Evolutionary conservation across 1,140 invertebrate genomes (phyloP).

Genomic region (Leptopilina clavipes): DNA sequence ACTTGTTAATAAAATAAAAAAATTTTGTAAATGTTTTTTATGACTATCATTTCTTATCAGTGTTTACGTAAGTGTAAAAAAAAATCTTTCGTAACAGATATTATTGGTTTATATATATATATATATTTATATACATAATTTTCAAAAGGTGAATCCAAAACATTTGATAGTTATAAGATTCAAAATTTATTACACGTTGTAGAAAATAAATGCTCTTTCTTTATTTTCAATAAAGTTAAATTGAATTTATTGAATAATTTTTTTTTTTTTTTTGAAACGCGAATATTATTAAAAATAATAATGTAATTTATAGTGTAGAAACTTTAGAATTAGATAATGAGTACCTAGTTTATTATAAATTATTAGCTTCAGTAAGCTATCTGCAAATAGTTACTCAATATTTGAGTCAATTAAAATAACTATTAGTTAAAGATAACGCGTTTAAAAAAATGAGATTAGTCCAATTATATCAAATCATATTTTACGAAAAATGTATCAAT

Average conservation of each 20-base stretch:
- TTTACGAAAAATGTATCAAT: neutral
- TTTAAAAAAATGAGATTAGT: constrained; percentile 7
- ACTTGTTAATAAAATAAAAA: neutral
- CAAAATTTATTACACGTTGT: neutral
- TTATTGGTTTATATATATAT: neutral
- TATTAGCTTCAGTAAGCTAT: constrained; percentile 2
- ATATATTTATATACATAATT: neutral
- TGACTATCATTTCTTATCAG: neutral
- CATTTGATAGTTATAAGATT: neutral
- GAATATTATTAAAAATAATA: no score
- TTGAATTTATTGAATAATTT: neutral
- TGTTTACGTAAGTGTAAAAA: neutral
- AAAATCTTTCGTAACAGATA: constrained; percentile 1
- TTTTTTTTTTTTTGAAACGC: neutral
- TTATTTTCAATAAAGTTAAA: neutral
- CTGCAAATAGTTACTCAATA: neutral
- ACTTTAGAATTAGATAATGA: neutral
- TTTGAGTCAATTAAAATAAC: constrained; percentile 13
- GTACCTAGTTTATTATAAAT: neutral
- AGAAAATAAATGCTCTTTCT: neutral
- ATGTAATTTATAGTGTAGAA: no score
- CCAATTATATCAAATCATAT: neutral
- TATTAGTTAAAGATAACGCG: neutral
- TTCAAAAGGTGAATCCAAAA: constrained; percentile 1
- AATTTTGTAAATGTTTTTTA: neutral